A percentile compares a stretch with the other conserved stretches of the same genome.
Conservation (phyloP, 2,888 invertebrate species). For the Apamea sordens region DNA sequence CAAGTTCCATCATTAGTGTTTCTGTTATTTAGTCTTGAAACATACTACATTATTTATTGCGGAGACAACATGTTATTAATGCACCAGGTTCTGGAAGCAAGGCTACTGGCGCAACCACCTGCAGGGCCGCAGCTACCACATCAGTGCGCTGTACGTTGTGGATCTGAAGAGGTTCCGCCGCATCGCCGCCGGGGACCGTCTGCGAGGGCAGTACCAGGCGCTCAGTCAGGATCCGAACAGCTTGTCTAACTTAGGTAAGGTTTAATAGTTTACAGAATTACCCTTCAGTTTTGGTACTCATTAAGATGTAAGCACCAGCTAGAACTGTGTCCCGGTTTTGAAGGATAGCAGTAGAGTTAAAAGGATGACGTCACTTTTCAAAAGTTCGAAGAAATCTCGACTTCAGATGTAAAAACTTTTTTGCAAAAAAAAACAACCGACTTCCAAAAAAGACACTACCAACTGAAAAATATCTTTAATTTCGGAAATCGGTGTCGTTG, state of each 20-base stretch:
- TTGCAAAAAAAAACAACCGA: too few relatives aligned
- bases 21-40: background rate
- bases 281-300: background rate
- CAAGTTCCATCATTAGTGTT: background rate
- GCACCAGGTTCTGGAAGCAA: constrained; percentile 97
- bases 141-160: constrained; percentile 99
- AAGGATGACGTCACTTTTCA: background rate
- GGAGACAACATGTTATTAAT: background rate
- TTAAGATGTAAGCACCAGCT: too few relatives aligned
- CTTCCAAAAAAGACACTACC: too few relatives aligned
- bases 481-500: too few relatives aligned
- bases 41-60: background rate
- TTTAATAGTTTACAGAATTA: background rate
- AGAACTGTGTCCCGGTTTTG: background rate
- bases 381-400: background rate
- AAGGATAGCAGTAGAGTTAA: background rate
- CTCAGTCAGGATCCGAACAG: constrained; percentile 99
- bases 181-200: constrained; percentile 99
- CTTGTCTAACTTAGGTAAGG: constrained; percentile 96
- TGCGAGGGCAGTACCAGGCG: constrained; percentile 99
- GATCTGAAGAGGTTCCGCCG: constrained; percentile 98
- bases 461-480: too few relatives aligned
- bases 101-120: constrained; percentile 99
- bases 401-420: background rate
- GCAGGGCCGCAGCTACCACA: constrained; percentile 97